Percentiles rank a stretch among this genome's conserved stretches.
phyloP scores from a whole-genome alignment of 2,797 vertebrate species.

The Trichosurus vulpecula region DNA sequence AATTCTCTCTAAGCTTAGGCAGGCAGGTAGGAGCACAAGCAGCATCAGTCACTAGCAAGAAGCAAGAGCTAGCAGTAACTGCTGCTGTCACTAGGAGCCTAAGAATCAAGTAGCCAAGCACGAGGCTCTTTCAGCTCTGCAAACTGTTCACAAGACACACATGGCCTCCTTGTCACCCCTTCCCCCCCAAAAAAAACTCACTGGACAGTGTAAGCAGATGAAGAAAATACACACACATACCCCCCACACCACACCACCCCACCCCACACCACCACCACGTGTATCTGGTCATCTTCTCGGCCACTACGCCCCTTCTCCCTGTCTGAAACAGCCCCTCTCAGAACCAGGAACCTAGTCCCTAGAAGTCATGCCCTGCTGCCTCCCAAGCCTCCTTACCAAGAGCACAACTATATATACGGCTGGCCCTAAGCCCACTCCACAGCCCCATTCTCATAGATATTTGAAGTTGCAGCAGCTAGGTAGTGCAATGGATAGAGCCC shows the following conservation, averaged over 20 bases:
- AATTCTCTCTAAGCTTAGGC: not conserved
- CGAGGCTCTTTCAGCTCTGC: not conserved
- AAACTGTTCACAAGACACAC: not conserved
- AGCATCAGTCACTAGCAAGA: not conserved
- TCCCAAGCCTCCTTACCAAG: not conserved
- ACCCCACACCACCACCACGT: no score
- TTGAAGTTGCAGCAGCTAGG: not conserved
- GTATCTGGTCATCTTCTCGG: not conserved
- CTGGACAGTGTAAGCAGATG: no score
- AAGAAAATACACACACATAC: no score
- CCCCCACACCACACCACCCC: no score
- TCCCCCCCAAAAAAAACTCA: not conserved
- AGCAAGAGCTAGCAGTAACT: not conserved
- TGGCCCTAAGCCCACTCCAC: no score
- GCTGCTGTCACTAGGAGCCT: not conserved
- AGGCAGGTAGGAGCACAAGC: no score
- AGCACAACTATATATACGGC: not conserved
- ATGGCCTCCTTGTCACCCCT: not conserved
- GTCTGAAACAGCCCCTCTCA: not conserved
- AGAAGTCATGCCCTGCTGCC: not conserved
- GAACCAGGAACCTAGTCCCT: not conserved
- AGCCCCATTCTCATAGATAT: no score
- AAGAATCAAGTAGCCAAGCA: not conserved
- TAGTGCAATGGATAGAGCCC: not conserved
- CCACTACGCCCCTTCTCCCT: not conserved